Percentiles rank a stretch among this genome's conserved stretches.
phyloP scores from a whole-genome alignment of 1,140 invertebrate species.

The Drosophila subobscura region DNA sequence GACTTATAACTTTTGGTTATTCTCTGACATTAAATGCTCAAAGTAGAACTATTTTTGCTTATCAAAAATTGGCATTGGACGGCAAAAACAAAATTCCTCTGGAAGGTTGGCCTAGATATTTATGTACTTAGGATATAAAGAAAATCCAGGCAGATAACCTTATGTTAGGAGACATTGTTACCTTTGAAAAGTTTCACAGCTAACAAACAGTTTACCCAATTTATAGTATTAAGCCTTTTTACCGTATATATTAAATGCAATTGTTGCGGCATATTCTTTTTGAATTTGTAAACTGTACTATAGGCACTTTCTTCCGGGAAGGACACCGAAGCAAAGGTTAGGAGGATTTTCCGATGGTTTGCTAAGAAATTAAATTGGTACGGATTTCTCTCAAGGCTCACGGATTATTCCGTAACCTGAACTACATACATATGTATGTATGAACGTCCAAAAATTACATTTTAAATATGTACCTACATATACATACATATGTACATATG shows the following conservation, averaged over 20 bases:
- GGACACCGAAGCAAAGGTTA: constrained; percentile 48
- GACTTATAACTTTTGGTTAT: not conserved
- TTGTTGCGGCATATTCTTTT: constrained; percentile 53
- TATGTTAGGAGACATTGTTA: constrained; percentile 13
- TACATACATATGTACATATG: constrained; percentile 1
- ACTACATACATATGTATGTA: not conserved
- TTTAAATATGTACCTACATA: too few relatives aligned
- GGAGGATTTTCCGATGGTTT: constrained; percentile 62
- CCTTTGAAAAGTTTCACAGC: constrained; percentile 39
- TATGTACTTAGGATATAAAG: not conserved
- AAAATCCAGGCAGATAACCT: constrained; percentile 43
- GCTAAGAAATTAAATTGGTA: constrained; percentile 61
- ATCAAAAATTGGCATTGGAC: constrained; percentile 23
- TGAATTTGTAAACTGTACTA: constrained; percentile 51
- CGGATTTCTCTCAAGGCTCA: constrained; percentile 25
- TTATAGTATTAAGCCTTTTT: constrained; percentile 27
- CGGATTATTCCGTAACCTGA: constrained; percentile 19
- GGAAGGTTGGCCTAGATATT: not conserved
- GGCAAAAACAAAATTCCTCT: constrained; percentile 50
- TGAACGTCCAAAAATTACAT: too few relatives aligned
- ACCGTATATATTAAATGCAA: constrained; percentile 32
- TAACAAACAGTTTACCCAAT: constrained; percentile 72
- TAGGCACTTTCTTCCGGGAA: constrained; percentile 21
- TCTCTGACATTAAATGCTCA: constrained; percentile 39
- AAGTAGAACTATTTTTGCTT: constrained; percentile 7